These are phyloP conservation scores for Xerus rutilus DNA, from an alignment of 2,797 vertebrate genomes.

Conservation along the genomic window DNA sequence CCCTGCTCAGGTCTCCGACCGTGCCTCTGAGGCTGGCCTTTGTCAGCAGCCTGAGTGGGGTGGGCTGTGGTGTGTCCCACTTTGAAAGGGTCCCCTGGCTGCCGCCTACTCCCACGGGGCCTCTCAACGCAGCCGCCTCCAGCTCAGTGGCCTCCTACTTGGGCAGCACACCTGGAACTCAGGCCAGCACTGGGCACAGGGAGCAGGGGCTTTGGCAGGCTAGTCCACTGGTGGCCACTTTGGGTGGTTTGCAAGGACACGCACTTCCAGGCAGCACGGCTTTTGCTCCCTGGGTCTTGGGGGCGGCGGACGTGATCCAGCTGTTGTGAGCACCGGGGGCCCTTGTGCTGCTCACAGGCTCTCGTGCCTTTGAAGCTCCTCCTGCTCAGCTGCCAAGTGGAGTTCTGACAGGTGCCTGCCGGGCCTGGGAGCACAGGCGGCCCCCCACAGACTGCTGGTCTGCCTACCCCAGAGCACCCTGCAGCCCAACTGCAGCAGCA, in stretches of 20 bases:
- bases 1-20: background rate
- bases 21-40: accelerated
- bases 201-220: background rate
- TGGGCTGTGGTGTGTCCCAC: accelerated
- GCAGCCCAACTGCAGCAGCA: accelerated
- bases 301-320: too few relatives aligned
- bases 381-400: accelerated
- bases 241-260: accelerated
- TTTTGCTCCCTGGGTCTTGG: background rate
- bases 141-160: accelerated
- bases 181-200: accelerated
- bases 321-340: too few relatives aligned
- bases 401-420: accelerated
- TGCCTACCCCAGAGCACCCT: accelerated
- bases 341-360: too few relatives aligned
- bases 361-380: background rate
- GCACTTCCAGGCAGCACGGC: accelerated
- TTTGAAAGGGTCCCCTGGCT: background rate
- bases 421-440: too few relatives aligned
- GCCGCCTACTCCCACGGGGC: accelerated
- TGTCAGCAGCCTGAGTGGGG: accelerated
- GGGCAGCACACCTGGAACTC: accelerated
- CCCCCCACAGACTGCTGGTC: accelerated
- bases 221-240: accelerated
- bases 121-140: accelerated